Evolutionary conservation across 2,113 vertebrate genomes (phyloP).

Genomic region (Xerus inauris): DNA sequence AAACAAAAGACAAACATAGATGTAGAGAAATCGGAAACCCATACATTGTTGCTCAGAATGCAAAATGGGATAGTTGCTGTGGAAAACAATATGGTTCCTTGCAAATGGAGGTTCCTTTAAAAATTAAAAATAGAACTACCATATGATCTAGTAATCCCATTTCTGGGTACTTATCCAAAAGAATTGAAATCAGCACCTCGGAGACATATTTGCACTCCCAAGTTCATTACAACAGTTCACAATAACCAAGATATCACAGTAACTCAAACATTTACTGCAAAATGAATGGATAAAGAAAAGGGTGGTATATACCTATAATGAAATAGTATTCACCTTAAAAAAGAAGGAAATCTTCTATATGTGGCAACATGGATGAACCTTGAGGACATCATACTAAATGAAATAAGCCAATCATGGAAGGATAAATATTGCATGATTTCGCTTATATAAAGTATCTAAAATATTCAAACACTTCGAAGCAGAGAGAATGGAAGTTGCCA

Average conservation of each 20-base stretch:
- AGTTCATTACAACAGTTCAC: not conserved
- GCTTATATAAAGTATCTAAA: not conserved
- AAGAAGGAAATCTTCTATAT: not conserved
- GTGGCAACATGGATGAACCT: not conserved
- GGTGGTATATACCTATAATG: too few relatives aligned
- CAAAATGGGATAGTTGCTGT: not conserved
- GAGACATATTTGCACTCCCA: not conserved
- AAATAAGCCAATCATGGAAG: not conserved
- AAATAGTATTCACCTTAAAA: not conserved
- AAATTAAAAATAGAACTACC: not conserved
- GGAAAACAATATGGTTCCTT: not conserved
- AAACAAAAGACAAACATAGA: not conserved
- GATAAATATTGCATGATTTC: not conserved
- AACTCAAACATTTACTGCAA: not conserved
- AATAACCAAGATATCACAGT: not conserved
- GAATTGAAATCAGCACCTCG: not conserved
- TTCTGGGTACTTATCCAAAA: not conserved
- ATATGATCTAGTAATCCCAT: not conserved
- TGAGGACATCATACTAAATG: not conserved
- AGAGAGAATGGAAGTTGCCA: not conserved
- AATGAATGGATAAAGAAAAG: too few relatives aligned
- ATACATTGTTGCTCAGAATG: not conserved
- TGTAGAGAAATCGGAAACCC: not conserved
- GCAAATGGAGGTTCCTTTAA: not conserved
- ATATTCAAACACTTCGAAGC: not conserved